Evolutionary conservation across 2,797 vertebrate species (phyloP).

Genomic region (Dipus sagitta): DNA sequence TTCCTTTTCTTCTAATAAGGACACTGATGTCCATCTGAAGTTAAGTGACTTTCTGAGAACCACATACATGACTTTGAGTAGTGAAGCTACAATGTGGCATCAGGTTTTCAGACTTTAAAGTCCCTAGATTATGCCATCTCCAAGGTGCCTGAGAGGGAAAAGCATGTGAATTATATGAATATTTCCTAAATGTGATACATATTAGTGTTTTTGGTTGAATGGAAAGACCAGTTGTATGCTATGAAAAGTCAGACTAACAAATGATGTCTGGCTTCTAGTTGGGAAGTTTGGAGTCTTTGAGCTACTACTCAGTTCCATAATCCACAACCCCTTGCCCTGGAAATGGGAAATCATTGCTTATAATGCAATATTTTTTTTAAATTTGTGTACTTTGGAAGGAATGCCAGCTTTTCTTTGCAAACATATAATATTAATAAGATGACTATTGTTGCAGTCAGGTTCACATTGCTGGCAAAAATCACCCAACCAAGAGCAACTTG

Average conservation of each 20-base stretch:
- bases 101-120: not conserved
- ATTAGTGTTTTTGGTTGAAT: not conserved
- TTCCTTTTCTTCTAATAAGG: not conserved
- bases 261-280: not conserved
- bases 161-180: not conserved
- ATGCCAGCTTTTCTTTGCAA: not conserved
- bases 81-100: not conserved
- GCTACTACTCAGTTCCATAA: not conserved
- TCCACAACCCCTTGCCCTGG: not conserved
- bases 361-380: not conserved
- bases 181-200: not conserved
- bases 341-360: conserved; percentile 51
- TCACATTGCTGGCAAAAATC: no score
- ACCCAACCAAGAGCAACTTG: no score
- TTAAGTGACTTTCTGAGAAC: not conserved
- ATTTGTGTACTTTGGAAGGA: not conserved
- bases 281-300: not conserved
- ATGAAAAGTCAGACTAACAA: not conserved
- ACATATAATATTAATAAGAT: not conserved
- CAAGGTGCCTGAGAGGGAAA: not conserved
- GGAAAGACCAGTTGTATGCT: not conserved
- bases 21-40: not conserved
- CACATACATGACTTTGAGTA: not conserved
- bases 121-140: not conserved
- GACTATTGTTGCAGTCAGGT: no score